Evolutionary conservation across 64 coral and sea anemone species (phyloP).

Genomic region (Dendronephthya gigantea): DNA sequence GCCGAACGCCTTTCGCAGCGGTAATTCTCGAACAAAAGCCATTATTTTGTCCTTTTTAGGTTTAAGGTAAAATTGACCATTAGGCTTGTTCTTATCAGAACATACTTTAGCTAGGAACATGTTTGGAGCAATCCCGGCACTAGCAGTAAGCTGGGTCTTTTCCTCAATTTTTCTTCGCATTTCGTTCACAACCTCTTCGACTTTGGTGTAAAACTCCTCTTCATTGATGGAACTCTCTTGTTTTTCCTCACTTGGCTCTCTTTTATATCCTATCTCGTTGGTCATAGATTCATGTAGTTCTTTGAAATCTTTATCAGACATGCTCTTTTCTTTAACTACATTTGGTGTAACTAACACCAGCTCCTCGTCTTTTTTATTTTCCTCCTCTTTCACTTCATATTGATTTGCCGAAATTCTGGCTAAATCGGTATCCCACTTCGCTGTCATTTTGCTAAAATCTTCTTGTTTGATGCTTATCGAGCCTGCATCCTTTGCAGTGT

Average conservation of each 20-base stretch:
- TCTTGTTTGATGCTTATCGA: neutral
- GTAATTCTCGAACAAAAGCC: constrained; percentile 52
- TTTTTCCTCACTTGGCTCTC: too few species aligned
- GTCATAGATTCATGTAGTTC: neutral
- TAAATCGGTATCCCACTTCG: too few species aligned
- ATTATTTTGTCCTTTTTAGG: constrained; percentile 42
- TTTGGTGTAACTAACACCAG: neutral
- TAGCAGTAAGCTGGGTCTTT: constrained; percentile 78
- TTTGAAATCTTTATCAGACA: neutral
- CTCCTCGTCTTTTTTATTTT: neutral
- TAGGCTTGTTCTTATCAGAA: constrained; percentile 85
- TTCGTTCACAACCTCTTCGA: constrained; percentile 70
- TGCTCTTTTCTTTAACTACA: neutral
- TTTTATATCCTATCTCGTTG: neutral
- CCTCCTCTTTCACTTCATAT: neutral
- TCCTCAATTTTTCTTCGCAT: constrained; percentile 76
- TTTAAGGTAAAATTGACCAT: constrained; percentile 73
- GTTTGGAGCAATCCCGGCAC: constrained; percentile 91
- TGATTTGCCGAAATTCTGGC: too few species aligned
- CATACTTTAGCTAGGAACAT: constrained; percentile 79
- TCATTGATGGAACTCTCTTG: neutral
- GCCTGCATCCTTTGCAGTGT: neutral
- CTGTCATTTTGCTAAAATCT: neutral
- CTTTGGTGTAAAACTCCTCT: constrained; percentile 46
- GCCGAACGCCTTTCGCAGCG: constrained; percentile 69